Evolutionary conservation across 2,113 vertebrate genomes (phyloP).

Genomic region (Dipodomys stephensi): DNA sequence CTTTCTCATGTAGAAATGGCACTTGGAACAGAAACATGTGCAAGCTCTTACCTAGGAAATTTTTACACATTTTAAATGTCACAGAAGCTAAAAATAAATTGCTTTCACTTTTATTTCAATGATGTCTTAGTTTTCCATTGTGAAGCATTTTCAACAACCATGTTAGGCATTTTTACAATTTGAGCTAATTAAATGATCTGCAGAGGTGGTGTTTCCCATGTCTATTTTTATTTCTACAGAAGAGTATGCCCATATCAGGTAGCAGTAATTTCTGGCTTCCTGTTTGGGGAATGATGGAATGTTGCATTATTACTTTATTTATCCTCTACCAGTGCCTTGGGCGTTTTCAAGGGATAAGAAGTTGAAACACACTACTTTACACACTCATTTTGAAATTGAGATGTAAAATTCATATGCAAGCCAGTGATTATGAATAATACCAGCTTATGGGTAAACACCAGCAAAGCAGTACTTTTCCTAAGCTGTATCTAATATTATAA

Average conservation of each 20-base stretch:
- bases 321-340: neutral
- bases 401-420: neutral
- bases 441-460: neutral
- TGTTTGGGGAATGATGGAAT: neutral
- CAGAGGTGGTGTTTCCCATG: neutral
- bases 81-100: slow-evolving; percentile 61
- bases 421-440: neutral
- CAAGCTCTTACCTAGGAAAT: slow-evolving; percentile 40
- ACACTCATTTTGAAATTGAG: neutral
- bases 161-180: neutral
- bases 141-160: slow-evolving; percentile 16
- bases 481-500: neutral
- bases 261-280: neutral
- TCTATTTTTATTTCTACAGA: neutral
- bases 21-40: neutral
- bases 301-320: neutral
- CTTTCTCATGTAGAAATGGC: slow-evolving; percentile 26
- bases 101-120: slow-evolving; percentile 47
- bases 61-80: slow-evolving; percentile 64
- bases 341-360: neutral
- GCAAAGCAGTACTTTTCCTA: neutral
- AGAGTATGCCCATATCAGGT: neutral
- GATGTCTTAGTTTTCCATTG: slow-evolving; percentile 24
- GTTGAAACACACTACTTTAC: neutral
- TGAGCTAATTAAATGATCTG: slow-evolving; percentile 40